A percentile compares a stretch with the other conserved stretches of the same genome.
Conservation (phyloP, 2,113 vertebrate species). For the Carassius carassius region DNA sequence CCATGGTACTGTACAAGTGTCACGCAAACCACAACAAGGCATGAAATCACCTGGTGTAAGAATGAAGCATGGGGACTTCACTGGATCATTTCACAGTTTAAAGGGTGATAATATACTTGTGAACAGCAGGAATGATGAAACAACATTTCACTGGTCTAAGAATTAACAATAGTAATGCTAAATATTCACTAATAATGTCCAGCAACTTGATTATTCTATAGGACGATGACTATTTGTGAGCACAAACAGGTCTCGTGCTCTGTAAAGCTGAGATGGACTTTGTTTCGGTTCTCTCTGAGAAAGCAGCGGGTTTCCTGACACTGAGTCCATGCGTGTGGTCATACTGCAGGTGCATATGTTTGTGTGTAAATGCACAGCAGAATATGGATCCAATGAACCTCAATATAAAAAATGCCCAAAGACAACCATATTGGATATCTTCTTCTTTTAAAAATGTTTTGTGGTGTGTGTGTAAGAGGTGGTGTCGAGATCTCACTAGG, state of each 20-base stretch:
- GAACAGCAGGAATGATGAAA: not conserved
- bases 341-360: not conserved
- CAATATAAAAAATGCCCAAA: slow-evolving; percentile 12
- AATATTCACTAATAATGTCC: not conserved
- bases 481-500: too few species aligned
- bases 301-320: not conserved
- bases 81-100: not conserved
- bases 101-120: not conserved
- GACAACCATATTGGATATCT: not conserved
- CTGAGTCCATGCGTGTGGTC: not conserved
- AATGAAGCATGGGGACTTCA: not conserved
- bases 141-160: not conserved
- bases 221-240: not conserved
- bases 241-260: not conserved
- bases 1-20: not conserved
- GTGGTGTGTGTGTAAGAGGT: not conserved
- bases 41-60: slow-evolving; percentile 3
- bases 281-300: slow-evolving; percentile 27
- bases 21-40: not conserved
- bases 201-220: not conserved
- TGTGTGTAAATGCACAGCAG: not conserved
- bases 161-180: not conserved
- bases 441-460: not conserved
- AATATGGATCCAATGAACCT: not conserved
- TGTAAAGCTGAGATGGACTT: not conserved